These are phyloP conservation scores for Arothron firmamentum DNA, from an alignment of 2,113 vertebrate species.

Conservation along the genomic window DNA sequence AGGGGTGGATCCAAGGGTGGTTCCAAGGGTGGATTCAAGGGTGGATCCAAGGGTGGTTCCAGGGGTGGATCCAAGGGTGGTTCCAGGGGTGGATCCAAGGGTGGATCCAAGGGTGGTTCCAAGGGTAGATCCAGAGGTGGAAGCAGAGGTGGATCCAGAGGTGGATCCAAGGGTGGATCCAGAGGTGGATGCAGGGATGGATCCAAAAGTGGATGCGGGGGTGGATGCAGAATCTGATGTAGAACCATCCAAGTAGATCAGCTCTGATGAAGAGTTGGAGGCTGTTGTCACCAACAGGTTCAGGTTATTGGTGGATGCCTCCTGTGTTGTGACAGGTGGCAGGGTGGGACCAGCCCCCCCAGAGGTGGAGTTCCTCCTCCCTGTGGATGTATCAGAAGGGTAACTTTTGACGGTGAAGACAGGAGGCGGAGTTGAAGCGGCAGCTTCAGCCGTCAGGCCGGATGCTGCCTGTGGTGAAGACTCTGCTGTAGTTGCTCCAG, in stretches of 20 bases:
- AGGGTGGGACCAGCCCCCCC: not conserved
- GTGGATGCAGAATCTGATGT: not conserved
- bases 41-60: not conserved
- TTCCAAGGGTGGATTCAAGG: not conserved
- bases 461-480: not conserved
- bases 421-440: not conserved
- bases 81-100: not conserved
- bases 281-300: not conserved
- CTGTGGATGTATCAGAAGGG: no score
- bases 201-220: not conserved
- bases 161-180: not conserved
- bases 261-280: not conserved
- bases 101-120: not conserved
- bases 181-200: not conserved
- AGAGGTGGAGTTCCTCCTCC: not conserved
- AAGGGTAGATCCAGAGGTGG: not conserved
- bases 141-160: not conserved
- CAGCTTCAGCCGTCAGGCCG: not conserved
- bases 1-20: not conserved
- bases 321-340: no score
- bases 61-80: not conserved
- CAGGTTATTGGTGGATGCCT: not conserved
- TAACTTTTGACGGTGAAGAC: not conserved
- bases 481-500: not conserved
- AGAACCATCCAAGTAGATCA: not conserved